Percentiles rank a stretch among this genome's conserved stretches.
Conservation (phyloP, 2,113 vertebrate species). For the Bubo blakistoni region DNA sequence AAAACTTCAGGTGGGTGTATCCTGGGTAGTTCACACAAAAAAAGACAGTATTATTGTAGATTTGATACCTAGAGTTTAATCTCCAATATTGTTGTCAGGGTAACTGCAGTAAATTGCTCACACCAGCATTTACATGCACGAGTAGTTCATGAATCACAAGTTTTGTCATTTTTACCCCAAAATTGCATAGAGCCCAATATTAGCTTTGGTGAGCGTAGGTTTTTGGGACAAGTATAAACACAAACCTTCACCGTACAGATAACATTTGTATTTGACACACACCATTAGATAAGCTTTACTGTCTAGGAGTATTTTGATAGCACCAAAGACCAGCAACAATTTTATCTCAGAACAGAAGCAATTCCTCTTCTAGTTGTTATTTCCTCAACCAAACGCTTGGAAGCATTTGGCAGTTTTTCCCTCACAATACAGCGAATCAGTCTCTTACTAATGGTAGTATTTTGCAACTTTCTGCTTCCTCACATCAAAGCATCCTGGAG, state of each 20-base stretch:
- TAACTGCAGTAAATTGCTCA: not conserved
- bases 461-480: conserved; percentile 23
- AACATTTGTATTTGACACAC: not conserved
- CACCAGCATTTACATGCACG: fast-evolving
- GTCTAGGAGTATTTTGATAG: not conserved
- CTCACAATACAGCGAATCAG: not conserved
- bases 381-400: conserved; percentile 6
- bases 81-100: fast-evolving
- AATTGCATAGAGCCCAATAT: not conserved
- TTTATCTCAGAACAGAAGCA: not conserved
- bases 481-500: conserved; percentile 18
- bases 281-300: not conserved
- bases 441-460: not conserved
- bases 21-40: fast-evolving
- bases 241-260: not conserved
- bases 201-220: not conserved
- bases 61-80: not conserved
- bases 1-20: fast-evolving
- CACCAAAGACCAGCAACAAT: not conserved
- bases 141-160: not conserved
- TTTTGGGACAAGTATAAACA: not conserved
- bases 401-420: not conserved
- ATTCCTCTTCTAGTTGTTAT: not conserved
- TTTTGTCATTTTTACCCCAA: not conserved
- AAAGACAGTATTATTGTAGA: too few relatives aligned